A percentile compares a stretch with the other conserved stretches of the same genome.
Conservation (phyloP, 35 echinoderm and acorn worm genomes). For the Lytechinus pictus region DNA sequence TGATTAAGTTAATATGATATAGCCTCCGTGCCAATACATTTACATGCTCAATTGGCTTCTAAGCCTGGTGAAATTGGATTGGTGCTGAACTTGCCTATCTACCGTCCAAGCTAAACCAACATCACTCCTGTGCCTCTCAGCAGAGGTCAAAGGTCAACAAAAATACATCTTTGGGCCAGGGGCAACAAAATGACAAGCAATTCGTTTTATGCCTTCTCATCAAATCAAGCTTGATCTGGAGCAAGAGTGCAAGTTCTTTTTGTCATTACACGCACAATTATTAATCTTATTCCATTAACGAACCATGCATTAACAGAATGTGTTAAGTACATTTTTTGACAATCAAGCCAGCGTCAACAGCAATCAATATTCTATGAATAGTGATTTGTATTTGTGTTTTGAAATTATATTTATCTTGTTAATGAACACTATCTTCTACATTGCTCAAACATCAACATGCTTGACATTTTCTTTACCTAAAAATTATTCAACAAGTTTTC, state of each 20-base stretch:
- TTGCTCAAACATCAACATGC: too few relatives aligned
- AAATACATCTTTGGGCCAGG: background rate
- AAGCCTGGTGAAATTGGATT: slow-evolving; percentile 18
- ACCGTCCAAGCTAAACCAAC: background rate
- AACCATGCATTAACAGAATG: too few relatives aligned
- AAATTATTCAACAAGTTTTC: too few relatives aligned
- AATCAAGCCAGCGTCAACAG: too few relatives aligned
- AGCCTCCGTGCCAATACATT: slow-evolving; percentile 9
- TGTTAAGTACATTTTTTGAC: too few relatives aligned
- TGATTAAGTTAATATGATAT: slow-evolving; percentile 7
- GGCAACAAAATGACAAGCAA: background rate
- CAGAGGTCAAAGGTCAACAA: background rate
- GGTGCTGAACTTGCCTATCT: background rate
- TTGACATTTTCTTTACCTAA: too few relatives aligned
- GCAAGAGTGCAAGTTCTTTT: background rate
- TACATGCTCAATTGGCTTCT: slow-evolving; percentile 18
- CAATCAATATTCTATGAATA: too few relatives aligned
- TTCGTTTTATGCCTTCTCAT: background rate
- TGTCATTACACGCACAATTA: too few relatives aligned
- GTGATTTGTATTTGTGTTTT: too few relatives aligned
- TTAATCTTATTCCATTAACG: too few relatives aligned
- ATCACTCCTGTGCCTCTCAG: background rate
- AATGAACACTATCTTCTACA: too few relatives aligned
- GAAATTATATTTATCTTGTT: too few relatives aligned
- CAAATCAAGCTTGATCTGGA: background rate